Evolutionary conservation across 2,113 vertebrate genomes (phyloP).

Genomic region (Cricetomys ansorgei): DNA sequence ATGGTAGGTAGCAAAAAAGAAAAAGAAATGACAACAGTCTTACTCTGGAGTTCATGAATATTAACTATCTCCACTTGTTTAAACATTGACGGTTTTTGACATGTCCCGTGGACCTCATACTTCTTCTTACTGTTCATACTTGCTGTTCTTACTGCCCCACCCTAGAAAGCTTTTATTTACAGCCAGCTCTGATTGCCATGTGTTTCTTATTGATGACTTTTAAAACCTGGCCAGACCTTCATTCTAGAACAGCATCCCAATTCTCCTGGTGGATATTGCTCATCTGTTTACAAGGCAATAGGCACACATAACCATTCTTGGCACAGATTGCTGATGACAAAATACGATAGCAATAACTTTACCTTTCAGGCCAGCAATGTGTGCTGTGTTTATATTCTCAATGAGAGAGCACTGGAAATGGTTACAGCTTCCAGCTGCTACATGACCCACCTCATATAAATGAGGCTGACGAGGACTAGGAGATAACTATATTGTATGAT

Average conservation of each 20-base stretch:
- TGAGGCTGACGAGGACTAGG: conserved; percentile 1
- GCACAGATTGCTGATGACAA: conserved; percentile 40
- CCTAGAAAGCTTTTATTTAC: conserved; percentile 46
- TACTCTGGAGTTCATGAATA: neutral
- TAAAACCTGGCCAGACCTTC: conserved; percentile 52
- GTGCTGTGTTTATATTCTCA: neutral
- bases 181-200: neutral
- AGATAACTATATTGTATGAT: conserved; percentile 12
- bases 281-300: conserved; percentile 76
- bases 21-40: neutral
- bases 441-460: conserved; percentile 11
- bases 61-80: neutral
- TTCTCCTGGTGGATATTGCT: conserved; percentile 54
- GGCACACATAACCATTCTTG: conserved; percentile 70
- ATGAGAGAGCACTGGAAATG: conserved; percentile 15
- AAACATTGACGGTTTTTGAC: neutral
- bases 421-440: conserved; percentile 14
- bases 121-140: neutral
- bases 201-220: conserved; percentile 74
- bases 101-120: neutral
- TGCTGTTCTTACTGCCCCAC: conserved; percentile 22
- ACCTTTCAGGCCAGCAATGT: neutral
- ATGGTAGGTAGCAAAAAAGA: neutral
- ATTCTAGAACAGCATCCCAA: conserved; percentile 10
- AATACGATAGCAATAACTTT: conserved; percentile 72